These are phyloP conservation scores for Nannoperca obscura DNA, from an alignment of 2,797 vertebrate species.

Conservation along the genomic window DNA sequence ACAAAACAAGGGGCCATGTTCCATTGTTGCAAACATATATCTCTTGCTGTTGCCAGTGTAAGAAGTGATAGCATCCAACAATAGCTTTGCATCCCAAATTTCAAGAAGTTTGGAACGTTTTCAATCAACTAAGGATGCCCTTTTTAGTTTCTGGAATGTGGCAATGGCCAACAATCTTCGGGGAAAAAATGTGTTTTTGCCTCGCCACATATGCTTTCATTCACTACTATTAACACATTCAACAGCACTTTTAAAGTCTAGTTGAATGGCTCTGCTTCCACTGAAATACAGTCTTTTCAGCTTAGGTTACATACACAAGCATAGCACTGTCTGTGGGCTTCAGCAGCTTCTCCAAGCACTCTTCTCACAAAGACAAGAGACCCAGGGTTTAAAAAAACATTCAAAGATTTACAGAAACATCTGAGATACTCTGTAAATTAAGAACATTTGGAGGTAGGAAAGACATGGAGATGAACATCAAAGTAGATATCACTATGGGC, in stretches of 20 bases:
- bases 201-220: constrained; percentile 49
- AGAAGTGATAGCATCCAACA: constrained; percentile 59
- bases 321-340: constrained; percentile 3
- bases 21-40: constrained; percentile 57
- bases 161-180: constrained; percentile 39
- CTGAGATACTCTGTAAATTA: neutral
- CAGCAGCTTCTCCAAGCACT: constrained; percentile 11
- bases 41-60: constrained; percentile 50
- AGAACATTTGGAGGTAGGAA: neutral
- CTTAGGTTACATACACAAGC: constrained; percentile 6
- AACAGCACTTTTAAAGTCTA: constrained; percentile 4
- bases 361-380: constrained; percentile 3
- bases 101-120: constrained; percentile 55
- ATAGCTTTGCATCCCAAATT: constrained; percentile 45
- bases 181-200: constrained; percentile 28
- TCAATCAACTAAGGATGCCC: constrained; percentile 50
- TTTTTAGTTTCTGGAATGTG: constrained; percentile 49
- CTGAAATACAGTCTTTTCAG: constrained; percentile 36
- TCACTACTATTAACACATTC: constrained; percentile 54
- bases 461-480: neutral
- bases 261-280: constrained; percentile 38
- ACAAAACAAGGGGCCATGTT: constrained; percentile 35
- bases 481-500: neutral
- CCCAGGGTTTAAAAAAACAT: neutral
- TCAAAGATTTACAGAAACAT: neutral